Percentiles rank a stretch among this genome's conserved stretches.
phyloP scores from a whole-genome alignment of 2,888 invertebrate genomes.

The Mylabris sibirica region DNA sequence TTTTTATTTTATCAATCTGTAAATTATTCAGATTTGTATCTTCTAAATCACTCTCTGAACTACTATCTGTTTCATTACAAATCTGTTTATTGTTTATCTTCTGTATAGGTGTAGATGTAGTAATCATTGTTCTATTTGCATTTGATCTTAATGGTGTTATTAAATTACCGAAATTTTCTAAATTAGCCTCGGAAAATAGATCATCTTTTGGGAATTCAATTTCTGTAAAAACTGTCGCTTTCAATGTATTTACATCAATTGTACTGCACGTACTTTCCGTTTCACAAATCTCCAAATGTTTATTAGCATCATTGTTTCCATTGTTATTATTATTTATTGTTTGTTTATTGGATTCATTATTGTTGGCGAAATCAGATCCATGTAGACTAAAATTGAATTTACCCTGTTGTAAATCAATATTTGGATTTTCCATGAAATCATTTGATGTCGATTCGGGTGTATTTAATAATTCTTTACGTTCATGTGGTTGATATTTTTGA shows the following conservation, averaged over 20 bases:
- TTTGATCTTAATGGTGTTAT: conserved; percentile 46
- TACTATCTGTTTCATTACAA: conserved; percentile 42
- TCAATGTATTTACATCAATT: conserved; percentile 45
- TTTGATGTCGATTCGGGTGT: conserved; percentile 46
- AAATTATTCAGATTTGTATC: conserved; percentile 16
- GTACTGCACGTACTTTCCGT: conserved; percentile 55
- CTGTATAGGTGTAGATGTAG: conserved; percentile 16
- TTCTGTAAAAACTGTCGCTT: conserved; percentile 53
- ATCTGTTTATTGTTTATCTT: conserved; percentile 14
- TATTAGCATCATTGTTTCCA: not conserved
- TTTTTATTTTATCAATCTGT: conserved; percentile 24
- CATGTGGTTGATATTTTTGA: conserved; percentile 17
- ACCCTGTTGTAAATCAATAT: conserved; percentile 35
- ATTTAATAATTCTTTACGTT: conserved; percentile 35
- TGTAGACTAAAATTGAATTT: conserved; percentile 53
- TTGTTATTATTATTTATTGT: conserved; percentile 30
- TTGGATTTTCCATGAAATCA: conserved; percentile 49
- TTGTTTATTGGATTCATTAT: conserved; percentile 42
- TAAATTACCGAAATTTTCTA: conserved; percentile 52
- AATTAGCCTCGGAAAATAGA: conserved; percentile 50
- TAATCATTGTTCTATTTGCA: conserved; percentile 3
- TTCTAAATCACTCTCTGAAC: conserved; percentile 53
- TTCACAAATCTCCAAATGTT: conserved; percentile 47
- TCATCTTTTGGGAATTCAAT: conserved; percentile 53
- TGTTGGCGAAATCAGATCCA: conserved; percentile 49